A percentile compares a stretch with the other conserved stretches of the same genome.
These are phyloP conservation scores for Cyclophora albipunctata DNA, from an alignment of 2,888 invertebrate genomes.

Conservation along the genomic window DNA sequence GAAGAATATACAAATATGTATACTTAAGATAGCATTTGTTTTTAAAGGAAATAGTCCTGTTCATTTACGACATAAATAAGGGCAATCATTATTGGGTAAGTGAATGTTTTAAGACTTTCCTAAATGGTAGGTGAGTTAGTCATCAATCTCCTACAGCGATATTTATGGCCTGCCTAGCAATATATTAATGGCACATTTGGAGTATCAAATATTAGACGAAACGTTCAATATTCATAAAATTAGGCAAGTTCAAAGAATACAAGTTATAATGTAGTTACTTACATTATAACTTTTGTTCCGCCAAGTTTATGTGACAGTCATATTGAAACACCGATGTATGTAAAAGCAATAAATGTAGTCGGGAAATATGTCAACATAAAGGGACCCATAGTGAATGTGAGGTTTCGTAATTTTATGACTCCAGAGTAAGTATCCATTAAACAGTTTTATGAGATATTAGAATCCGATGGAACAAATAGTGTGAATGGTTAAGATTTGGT, in stretches of 20 bases:
- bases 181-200: constrained; percentile 38
- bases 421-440: constrained; percentile 45
- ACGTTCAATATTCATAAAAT: constrained; percentile 1
- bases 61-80: too few species aligned
- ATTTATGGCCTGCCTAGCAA: constrained; percentile 32
- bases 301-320: constrained; percentile 8
- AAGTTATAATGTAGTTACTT: constrained; percentile 1
- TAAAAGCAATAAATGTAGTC: constrained; percentile 17
- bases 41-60: too few species aligned
- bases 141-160: constrained; percentile 22
- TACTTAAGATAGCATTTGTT: too few species aligned
- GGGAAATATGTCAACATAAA: constrained; percentile 17
- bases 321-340: constrained; percentile 15
- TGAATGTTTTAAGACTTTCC: too few species aligned
- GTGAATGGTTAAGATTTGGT: constrained; percentile 3
- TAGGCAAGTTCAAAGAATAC: too few species aligned
- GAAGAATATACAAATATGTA: too few species aligned
- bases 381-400: constrained; percentile 11
- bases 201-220: constrained; percentile 2
- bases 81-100: too few species aligned
- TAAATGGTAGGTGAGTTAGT: constrained; percentile 2
- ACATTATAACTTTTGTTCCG: constrained; percentile 13
- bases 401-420: constrained; percentile 37
- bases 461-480: constrained; percentile 17
- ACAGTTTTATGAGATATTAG: constrained; percentile 37